These are phyloP conservation scores for Drosophila emarginata DNA, from an alignment of 2,888 invertebrate species.

Conservation along the genomic window DNA sequence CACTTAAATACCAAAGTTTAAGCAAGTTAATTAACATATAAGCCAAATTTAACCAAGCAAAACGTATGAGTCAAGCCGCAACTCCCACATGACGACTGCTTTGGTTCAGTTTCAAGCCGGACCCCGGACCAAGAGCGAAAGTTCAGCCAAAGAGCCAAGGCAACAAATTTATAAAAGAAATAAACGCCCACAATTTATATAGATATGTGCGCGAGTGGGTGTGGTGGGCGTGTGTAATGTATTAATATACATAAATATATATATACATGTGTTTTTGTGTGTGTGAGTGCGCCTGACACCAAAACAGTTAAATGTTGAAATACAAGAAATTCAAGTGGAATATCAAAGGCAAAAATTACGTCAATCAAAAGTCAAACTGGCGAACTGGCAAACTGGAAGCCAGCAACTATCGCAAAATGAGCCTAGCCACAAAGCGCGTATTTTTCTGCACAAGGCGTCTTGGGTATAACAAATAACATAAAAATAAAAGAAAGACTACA, in stretches of 20 bases:
- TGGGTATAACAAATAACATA: slow-evolving; percentile 41
- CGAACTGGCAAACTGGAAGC: slow-evolving; percentile 37
- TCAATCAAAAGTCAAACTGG: slow-evolving; percentile 70
- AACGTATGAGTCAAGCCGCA: slow-evolving; percentile 53
- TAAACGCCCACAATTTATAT: slow-evolving; percentile 52
- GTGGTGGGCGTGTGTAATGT: slow-evolving; percentile 14
- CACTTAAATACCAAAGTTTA: slow-evolving; percentile 63
- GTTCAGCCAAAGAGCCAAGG: slow-evolving; percentile 44
- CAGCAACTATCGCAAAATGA: slow-evolving; percentile 33
- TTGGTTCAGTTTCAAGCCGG: slow-evolving; percentile 37
- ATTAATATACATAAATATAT: slow-evolving; percentile 18
- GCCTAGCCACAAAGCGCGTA: slow-evolving; percentile 42
- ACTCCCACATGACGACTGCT: slow-evolving; percentile 32
- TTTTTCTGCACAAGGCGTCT: slow-evolving; percentile 71
- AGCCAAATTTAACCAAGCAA: slow-evolving; percentile 43
- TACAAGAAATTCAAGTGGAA: slow-evolving; percentile 77
- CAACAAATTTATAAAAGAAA: slow-evolving; percentile 31
- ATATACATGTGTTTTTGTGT: slow-evolving; percentile 20
- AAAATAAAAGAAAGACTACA: slow-evolving; percentile 22
- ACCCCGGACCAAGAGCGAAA: slow-evolving; percentile 54
- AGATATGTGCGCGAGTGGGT: neutral
- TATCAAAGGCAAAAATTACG: slow-evolving; percentile 78
- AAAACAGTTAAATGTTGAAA: slow-evolving; percentile 77
- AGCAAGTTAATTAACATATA: slow-evolving; percentile 57
- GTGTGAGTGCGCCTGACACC: slow-evolving; percentile 70